Conservation (phyloP, 2,888 invertebrate genomes). For the Mesorhabditis belari region DNA sequence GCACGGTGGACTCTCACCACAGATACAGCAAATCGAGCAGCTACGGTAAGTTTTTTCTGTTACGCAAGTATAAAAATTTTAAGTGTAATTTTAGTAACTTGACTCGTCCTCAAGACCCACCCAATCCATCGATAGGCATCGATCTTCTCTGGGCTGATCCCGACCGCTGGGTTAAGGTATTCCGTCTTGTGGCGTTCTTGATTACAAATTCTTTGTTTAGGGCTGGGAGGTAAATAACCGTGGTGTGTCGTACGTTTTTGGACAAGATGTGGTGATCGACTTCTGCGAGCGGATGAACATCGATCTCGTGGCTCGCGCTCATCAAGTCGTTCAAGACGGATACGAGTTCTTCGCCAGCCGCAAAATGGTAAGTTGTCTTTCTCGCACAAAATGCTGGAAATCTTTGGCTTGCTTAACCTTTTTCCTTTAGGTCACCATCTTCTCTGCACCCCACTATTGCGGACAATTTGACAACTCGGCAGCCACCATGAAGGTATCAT, state of each 20-base stretch:
- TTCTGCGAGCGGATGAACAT: slow-evolving; percentile 58
- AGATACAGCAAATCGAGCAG: slow-evolving; percentile 35
- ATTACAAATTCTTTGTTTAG: neutral
- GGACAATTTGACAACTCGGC: slow-evolving; percentile 41
- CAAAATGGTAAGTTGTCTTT: too few species aligned
- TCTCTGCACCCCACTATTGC: slow-evolving; percentile 47
- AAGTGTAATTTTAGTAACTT: slow-evolving; percentile 27
- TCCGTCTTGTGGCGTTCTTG: slow-evolving; percentile 2
- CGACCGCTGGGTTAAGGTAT: slow-evolving; percentile 38
- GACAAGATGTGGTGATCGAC: slow-evolving; percentile 59
- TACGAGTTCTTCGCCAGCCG: slow-evolving; percentile 59
- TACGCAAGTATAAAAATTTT: slow-evolving; percentile 8
- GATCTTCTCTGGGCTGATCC: slow-evolving; percentile 36
- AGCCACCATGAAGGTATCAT: slow-evolving; percentile 41
- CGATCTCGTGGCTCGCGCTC: slow-evolving; percentile 57
- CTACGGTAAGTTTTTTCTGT: slow-evolving; percentile 26
- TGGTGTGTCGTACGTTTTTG: slow-evolving; percentile 61
- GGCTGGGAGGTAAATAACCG: slow-evolving; percentile 51
- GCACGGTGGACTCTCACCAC: slow-evolving; percentile 48
- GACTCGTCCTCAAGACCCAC: slow-evolving; percentile 43
- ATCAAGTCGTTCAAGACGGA: slow-evolving; percentile 60
- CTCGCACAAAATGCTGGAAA: too few species aligned
- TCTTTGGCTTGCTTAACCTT: too few species aligned
- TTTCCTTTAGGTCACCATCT: too few species aligned
- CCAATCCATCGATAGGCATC: slow-evolving; percentile 45